Percentiles rank a stretch among this genome's conserved stretches.
Conservation (phyloP, 2,888 invertebrate genomes). For the Chironomus riparius region DNA sequence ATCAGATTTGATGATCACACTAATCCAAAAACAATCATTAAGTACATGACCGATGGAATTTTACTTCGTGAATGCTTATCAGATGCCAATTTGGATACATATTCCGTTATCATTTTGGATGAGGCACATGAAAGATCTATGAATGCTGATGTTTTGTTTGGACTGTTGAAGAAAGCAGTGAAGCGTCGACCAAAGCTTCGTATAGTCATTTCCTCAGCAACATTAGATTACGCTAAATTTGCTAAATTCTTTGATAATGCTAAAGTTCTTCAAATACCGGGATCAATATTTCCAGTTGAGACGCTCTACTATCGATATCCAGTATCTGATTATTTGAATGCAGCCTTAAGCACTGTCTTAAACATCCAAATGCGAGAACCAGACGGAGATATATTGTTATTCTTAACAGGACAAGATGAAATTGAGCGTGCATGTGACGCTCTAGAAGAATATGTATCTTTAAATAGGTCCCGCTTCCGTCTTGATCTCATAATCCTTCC, state of each 20-base stretch:
- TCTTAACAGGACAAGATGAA: conserved; percentile 64
- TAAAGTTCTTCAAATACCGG: conserved; percentile 77
- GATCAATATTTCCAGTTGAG: conserved; percentile 78
- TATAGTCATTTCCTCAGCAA: conserved; percentile 80
- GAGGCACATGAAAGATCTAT: conserved; percentile 81
- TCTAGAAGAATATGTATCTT: conserved; percentile 63
- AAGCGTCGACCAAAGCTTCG: conserved; percentile 66
- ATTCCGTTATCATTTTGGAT: conserved; percentile 72
- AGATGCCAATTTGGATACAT: conserved; percentile 70
- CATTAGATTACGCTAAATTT: conserved; percentile 80
- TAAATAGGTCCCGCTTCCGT: conserved; percentile 45
- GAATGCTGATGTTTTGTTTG: conserved; percentile 81
- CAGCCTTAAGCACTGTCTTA: conserved; percentile 73
- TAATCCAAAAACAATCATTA: conserved; percentile 63
- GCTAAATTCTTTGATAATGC: conserved; percentile 79
- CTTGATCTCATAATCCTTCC: conserved; percentile 64
- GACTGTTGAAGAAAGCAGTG: conserved; percentile 71
- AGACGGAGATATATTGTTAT: conserved; percentile 65
- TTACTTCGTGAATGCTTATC: conserved; percentile 79
- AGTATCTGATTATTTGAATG: conserved; percentile 69
- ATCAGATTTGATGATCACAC: conserved; percentile 83
- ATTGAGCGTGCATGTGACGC: conserved; percentile 82
- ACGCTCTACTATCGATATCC: conserved; percentile 49
- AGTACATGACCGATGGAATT: conserved; percentile 88
- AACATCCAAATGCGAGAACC: conserved; percentile 72